Conservation (phyloP, 2,113 vertebrate genomes). For the Pholis gunnellus region DNA sequence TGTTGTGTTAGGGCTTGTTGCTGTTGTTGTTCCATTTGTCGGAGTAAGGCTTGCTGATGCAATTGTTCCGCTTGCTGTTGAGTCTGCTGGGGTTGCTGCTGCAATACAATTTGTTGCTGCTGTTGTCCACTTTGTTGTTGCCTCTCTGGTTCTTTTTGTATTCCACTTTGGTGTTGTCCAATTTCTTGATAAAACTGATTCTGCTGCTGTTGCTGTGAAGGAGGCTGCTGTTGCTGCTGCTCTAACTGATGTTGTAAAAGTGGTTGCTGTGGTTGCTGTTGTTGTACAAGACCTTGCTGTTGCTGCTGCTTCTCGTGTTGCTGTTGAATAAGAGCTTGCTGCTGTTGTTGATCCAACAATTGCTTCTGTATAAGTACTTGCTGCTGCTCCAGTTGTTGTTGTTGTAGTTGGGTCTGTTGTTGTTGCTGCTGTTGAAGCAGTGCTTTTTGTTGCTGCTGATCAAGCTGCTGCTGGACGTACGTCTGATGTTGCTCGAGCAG, state of each 20-base stretch:
- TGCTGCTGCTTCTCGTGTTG: constrained; percentile 61
- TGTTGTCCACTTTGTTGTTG: constrained; percentile 56
- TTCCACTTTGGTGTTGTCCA: constrained; percentile 64
- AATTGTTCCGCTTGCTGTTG: constrained; percentile 62
- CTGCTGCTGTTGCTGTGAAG: constrained; percentile 64
- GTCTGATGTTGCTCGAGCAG: constrained; percentile 72
- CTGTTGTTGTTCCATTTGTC: constrained; percentile 74
- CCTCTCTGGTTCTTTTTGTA: constrained; percentile 72
- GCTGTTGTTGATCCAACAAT: constrained; percentile 65
- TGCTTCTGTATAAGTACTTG: constrained; percentile 63
- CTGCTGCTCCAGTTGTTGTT: constrained; percentile 71
- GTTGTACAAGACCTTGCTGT: constrained; percentile 50
- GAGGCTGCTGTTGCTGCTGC: constrained; percentile 45
- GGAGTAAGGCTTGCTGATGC: constrained; percentile 69
- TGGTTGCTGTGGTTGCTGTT: constrained; percentile 53
- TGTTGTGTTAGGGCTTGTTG: constrained; percentile 67
- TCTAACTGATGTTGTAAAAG: constrained; percentile 60
- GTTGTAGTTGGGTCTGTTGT: constrained; percentile 65
- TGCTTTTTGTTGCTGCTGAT: constrained; percentile 67
- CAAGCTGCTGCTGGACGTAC: constrained; percentile 69
- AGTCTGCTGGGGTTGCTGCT: constrained; percentile 58
- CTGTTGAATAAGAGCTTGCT: constrained; percentile 56
- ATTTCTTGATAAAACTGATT: constrained; percentile 67
- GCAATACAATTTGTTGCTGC: constrained; percentile 60
- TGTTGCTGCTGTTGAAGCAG: constrained; percentile 69